Conservation (phyloP, 2,797 vertebrate genomes). For the Microctenopoma lineatum region DNA sequence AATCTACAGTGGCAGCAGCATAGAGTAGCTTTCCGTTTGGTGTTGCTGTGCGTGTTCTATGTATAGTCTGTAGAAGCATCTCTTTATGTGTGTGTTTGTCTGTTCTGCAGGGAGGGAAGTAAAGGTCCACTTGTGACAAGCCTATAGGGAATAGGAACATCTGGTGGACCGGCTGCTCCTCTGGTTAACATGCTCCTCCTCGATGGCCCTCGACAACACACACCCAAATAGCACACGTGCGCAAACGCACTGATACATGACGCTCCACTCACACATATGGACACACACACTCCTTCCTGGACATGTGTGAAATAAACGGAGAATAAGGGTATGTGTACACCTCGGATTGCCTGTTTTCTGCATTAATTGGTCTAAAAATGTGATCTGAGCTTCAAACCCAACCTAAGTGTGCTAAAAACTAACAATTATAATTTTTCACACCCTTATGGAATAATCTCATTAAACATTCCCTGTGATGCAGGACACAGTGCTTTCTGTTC, state of each 20-base stretch:
- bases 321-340: neutral
- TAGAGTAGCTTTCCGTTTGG: constrained; percentile 28
- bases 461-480: too few relatives aligned
- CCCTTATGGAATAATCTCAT: too few relatives aligned
- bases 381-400: neutral
- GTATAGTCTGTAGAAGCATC: constrained; percentile 45
- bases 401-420: too few relatives aligned
- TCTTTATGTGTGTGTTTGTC: constrained; percentile 30
- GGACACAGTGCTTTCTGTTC: too few relatives aligned
- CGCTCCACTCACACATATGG: constrained; percentile 37
- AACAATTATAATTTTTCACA: too few relatives aligned
- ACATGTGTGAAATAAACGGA: neutral
- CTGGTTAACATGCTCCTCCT: constrained; percentile 85
- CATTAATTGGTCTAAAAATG: neutral
- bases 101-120: constrained; percentile 71
- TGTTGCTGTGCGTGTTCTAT: constrained; percentile 30
- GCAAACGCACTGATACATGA: constrained; percentile 39
- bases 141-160: constrained; percentile 83
- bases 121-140: constrained; percentile 85
- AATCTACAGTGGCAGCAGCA: constrained; percentile 40
- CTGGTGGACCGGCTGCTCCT: constrained; percentile 85
- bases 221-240: constrained; percentile 60
- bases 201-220: constrained; percentile 74
- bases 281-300: constrained; percentile 18
- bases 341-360: neutral